Evolutionary conservation across 2,113 vertebrate species (phyloP), one percentile per base, ranked within the genome.

Genomic region (Rhadina sibilatrix): DNA sequence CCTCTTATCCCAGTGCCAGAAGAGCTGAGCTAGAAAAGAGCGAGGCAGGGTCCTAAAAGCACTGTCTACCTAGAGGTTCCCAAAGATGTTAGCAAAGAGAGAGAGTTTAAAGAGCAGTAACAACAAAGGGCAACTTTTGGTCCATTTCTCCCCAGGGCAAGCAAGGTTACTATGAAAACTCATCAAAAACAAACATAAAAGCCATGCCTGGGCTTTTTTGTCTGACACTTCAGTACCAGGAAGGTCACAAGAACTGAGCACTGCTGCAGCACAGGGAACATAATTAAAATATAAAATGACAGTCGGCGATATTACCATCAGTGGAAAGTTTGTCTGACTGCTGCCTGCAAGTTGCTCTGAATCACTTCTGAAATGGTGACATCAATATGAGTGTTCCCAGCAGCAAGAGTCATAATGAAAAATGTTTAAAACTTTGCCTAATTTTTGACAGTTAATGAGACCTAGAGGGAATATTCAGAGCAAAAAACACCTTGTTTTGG

Each of bases 381-480:
- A 88, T 93, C 92, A 37, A 25, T 66, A 74, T 35, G 50, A 91
- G 47, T 71, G 54, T 33, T 95, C 75, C 75, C 87, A 95, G 90
- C 47, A 90, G 72, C 78, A 76, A 94, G 20, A 86, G 30, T 33
- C 78, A 38, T 63, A 19, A 35, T 70, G 75, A 79, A 93, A 91
- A 90, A 77, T 46, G 15, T 79, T 87, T 77, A 42, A 80, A 33
- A 63, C 79, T 91, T 78, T 80, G 52, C 56, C 70, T 95, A 95
- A 93, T 96, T 92, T 93, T 56, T 81, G 92, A 54, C 66, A 86
- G 91, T 56, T 96, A 96, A 97, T 96, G 87, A 96, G 94, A 92
- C 68, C 95, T 77, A 92, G 44, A 30, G 95, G 92, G 96, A 94
- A 90, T 94, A 82, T 49, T 44, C 60, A 74, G 66, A 88, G 68